phyloP scores from a whole-genome alignment of 2,888 invertebrate genomes.

The Eumerus sabulonum region DNA sequence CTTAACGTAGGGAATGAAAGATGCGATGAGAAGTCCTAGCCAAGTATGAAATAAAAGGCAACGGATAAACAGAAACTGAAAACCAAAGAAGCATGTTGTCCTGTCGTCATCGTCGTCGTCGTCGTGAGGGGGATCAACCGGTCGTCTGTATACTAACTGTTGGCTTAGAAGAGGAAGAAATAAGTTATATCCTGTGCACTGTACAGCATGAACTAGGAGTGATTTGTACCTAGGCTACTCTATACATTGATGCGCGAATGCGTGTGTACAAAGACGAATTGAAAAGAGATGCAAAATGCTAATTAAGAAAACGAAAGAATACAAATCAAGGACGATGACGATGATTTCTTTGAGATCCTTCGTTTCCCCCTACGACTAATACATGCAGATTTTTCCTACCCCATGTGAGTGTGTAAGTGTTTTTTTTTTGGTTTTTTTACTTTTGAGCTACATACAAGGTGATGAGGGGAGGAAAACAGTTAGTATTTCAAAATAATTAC shows the following conservation, averaged over 20 bases:
- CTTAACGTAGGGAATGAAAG: slow-evolving; percentile 37
- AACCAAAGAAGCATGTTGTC: background rate
- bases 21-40: slow-evolving; percentile 9
- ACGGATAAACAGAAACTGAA: slow-evolving; percentile 49
- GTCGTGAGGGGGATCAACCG: background rate
- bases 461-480: slow-evolving; percentile 13
- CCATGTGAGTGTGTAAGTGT: background rate
- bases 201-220: slow-evolving; percentile 34
- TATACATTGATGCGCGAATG: slow-evolving; percentile 36
- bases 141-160: slow-evolving; percentile 9
- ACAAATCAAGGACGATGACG: slow-evolving; percentile 49
- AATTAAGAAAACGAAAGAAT: slow-evolving; percentile 64
- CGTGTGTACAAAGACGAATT: slow-evolving; percentile 37
- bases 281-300: slow-evolving; percentile 65
- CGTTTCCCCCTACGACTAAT: slow-evolving; percentile 1
- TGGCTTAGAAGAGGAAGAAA: slow-evolving; percentile 34
- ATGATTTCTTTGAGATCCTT: slow-evolving; percentile 33
- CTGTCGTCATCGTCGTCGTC: too few relatives aligned
- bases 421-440: too few relatives aligned
- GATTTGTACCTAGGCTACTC: slow-evolving; percentile 31
- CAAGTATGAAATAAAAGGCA: slow-evolving; percentile 49
- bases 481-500: slow-evolving; percentile 50
- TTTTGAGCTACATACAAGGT: too few relatives aligned
- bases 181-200: slow-evolving; percentile 56
- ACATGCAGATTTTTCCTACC: too few relatives aligned